A percentile compares a stretch with the other conserved stretches of the same genome.
phyloP scores from a whole-genome alignment of 2,113 vertebrate species.

The Stercorarius parasiticus region DNA sequence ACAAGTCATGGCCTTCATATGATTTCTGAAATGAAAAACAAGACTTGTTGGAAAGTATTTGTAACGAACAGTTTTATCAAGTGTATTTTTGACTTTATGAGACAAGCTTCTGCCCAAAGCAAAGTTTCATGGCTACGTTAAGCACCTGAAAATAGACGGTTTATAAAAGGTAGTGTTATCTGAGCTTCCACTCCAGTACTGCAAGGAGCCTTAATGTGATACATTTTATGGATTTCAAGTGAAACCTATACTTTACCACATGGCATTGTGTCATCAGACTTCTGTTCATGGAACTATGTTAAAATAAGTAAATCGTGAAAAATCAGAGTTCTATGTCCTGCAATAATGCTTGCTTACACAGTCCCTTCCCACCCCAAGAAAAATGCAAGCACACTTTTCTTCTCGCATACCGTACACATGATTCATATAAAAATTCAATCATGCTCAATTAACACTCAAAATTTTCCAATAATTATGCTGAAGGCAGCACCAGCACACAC shows the following conservation, averaged over 20 bases:
- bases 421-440: conserved; percentile 69
- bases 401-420: not conserved
- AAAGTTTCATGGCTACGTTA: not conserved
- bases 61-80: not conserved
- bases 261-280: not conserved
- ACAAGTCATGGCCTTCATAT: not conserved
- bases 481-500: conserved; percentile 41
- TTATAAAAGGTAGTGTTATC: not conserved
- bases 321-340: not conserved
- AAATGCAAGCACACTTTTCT: not conserved
- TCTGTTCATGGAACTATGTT: not conserved
- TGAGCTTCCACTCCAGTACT: not conserved
- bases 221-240: conserved; percentile 3
- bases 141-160: not conserved
- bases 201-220: not conserved
- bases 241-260: not conserved
- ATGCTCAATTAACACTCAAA: conserved; percentile 63
- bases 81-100: not conserved
- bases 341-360: not conserved
- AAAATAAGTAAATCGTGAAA: not conserved
- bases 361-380: not conserved
- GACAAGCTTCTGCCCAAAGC: not conserved
- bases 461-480: conserved; percentile 68
- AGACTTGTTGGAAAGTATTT: not conserved
- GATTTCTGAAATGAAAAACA: not conserved